These are phyloP conservation scores for Myrmecobius fasciatus DNA, from an alignment of 2,113 vertebrate species.

Conservation along the genomic window DNA sequence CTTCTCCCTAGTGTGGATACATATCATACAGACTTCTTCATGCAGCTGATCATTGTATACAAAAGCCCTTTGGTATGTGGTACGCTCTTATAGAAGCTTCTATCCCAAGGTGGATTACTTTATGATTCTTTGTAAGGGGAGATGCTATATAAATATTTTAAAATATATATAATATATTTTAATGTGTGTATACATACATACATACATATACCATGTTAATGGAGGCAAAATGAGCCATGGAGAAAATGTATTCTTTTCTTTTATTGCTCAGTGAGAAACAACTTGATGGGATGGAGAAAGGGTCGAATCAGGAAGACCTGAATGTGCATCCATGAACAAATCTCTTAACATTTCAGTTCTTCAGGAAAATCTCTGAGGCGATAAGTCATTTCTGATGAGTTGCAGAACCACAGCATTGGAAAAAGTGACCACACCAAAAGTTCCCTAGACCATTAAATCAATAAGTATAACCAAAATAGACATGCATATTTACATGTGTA, in stretches of 20 bases:
- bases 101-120: slow-evolving; percentile 18
- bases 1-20: background rate
- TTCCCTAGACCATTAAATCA: background rate
- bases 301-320: background rate
- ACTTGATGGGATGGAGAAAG: background rate
- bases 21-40: background rate
- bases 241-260: background rate
- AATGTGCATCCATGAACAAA: background rate
- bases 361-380: background rate
- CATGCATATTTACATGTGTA: background rate
- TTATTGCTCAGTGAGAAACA: background rate
- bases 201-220: background rate
- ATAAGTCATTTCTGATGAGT: background rate
- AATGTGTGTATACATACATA: background rate
- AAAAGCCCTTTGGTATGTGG: background rate
- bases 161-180: background rate
- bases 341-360: background rate
- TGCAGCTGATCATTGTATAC: no score
- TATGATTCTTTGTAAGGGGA: background rate
- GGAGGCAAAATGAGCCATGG: background rate
- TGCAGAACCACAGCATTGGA: background rate
- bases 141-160: background rate
- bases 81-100: background rate
- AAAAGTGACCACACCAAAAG: background rate
- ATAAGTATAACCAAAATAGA: background rate